Evolutionary conservation across 2,888 invertebrate genomes (phyloP), one percentile per base, ranked within the genome.

Genomic region (Ctena decussata): DNA sequence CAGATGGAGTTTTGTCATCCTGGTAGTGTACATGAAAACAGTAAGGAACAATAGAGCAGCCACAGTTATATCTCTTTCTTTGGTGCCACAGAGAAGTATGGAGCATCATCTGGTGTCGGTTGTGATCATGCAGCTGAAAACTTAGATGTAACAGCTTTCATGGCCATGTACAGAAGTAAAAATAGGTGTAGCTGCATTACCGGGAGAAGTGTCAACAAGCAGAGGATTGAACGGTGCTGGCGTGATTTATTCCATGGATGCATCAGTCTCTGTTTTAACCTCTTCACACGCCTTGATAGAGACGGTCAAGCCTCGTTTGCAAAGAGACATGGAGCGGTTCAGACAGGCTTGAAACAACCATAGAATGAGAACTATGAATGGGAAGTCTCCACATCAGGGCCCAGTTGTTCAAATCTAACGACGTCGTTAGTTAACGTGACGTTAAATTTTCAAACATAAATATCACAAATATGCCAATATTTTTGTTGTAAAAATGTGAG

Each of bases 51-150:
- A 90, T 73, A 80, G 46, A 41, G 81, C 87, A n/a, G 74, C 73
- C 27, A 89, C 85, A 24, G 90, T 87, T 5, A 78, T 89, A 11
- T n/a, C 69, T 72, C 71, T 11, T 89, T 90, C 77, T 21, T 60
- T 30, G 81, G 81, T 37, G 88, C 90, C 70, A 83, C 84, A 12
- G 30, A 82, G 8, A 8, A 53, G n/a, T 90, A 72, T 85, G 86
- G 86, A 60, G 24, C 85, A 27, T 89, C 89, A 39, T 27, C 35
- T n/a, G 65, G 86, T 53, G 89, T 89, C 18, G 24, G 87, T 15
- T 87, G 81, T n/a, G 90, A 89, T 57, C 84, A 86, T 49, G 90
- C 86, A 21, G 88, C 85, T n/a, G 90, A 90, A 72, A 90, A 89
- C 79, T 53, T 79, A 11, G 30, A 60, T 27, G 88, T 90, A 21